Evolutionary conservation across 2,113 vertebrate species (phyloP).

Genomic region (Neogale vison): DNA sequence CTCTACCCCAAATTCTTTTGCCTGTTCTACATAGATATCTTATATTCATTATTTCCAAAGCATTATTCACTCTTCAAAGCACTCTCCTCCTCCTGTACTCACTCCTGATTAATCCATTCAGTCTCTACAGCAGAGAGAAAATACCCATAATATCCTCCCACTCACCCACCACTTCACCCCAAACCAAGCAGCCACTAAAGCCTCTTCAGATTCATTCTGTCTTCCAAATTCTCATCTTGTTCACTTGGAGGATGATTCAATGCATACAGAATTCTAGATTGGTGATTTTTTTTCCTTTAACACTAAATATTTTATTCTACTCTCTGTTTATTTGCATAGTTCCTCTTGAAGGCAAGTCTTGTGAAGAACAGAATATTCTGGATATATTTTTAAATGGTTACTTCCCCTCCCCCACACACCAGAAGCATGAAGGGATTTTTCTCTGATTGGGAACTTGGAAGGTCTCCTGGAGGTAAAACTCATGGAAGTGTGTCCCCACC

Average conservation of each 20-base stretch:
- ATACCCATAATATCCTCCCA: not conserved
- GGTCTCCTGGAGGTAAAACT: not conserved
- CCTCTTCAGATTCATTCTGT: not conserved
- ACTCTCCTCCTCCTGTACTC: not conserved
- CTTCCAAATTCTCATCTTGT: not conserved
- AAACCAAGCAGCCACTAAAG: not conserved
- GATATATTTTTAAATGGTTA: not conserved
- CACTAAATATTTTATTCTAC: not conserved
- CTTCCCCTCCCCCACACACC: not conserved
- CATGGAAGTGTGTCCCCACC: not conserved
- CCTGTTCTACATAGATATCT: not conserved
- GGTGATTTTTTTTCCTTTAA: not conserved
- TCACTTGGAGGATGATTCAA: not conserved
- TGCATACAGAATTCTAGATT: not conserved
- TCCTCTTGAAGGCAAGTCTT: not conserved
- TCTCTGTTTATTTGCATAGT: not conserved
- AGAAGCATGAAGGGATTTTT: not conserved
- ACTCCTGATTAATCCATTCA: not conserved
- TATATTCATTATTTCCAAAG: not conserved
- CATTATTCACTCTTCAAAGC: not conserved
- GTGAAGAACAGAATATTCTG: not conserved
- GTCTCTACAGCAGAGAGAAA: not conserved
- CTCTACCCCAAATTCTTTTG: not conserved
- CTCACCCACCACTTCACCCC: not conserved
- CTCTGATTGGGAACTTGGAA: not conserved